Base-by-base conservation (phyloP, 2,888 invertebrate genomes). In the Phymatocera aterrima region DNA sequence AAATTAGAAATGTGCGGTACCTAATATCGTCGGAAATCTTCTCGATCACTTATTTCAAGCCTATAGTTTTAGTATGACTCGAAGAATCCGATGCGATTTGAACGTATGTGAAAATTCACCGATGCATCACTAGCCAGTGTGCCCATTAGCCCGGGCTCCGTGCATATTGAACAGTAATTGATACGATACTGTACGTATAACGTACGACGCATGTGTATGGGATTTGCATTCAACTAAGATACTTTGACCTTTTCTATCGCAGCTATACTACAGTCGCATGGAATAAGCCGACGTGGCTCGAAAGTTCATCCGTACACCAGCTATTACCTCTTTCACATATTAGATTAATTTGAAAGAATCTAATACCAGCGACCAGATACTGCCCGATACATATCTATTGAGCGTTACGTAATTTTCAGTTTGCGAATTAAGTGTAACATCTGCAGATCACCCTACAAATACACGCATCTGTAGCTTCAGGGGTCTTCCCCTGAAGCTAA, bases 191-290 rank as follows among this genome's bases (percentile, higher is more conserved):
- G 15, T 28, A n/a, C n/a, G n/a, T n/a, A n/a, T n/a, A n/a, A n/a
- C n/a, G n/a, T n/a, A n/a, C n/a, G 34, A 64, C 37, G 21, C 37
- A 12, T 64, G 61, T 77, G 80, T 84, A 81, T 82, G 77, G 72
- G 79, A 87, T 87, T 87, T 87, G 86, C 87, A 86, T 86, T 84
- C n/a, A n/a, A n/a, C n/a, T 86, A 83, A 87, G 85, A 87, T 79
- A 82, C 84, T 86, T 83, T 86, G 87, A 87, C 87, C 87, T 87
- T 87, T 87, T 46, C 24, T 68, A 21, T 8, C 12, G 18, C 5
- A 15, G 5, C 3, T 68, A 28, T 28, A 28, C 40, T 2, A 24
- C 12, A 12, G 8, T 64, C 8, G 31, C 15, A 21, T 68, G 15
- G 6, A 40, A n/a, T n/a, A 21, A 28, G 46, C 28, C 40, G 43